Percentiles rank a stretch among this genome's conserved stretches.
phyloP scores from a whole-genome alignment of 2,113 vertebrate genomes.

The Ochotona princeps region DNA sequence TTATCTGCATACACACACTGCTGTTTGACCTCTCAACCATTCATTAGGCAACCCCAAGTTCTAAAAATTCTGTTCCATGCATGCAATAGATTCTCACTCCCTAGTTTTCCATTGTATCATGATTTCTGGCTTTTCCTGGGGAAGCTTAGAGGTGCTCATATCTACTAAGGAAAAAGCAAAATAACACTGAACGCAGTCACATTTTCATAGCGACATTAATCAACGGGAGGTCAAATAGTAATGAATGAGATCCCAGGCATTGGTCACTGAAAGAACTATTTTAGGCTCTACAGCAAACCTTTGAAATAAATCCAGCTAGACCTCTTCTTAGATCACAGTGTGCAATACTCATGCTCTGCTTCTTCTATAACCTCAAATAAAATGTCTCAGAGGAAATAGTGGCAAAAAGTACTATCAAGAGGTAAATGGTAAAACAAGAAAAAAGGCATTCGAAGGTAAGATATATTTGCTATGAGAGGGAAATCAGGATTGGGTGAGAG shows the following conservation, averaged over 20 bases:
- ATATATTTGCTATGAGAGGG: slow-evolving; percentile 33
- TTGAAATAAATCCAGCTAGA: not conserved
- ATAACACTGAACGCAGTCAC: fast-evolving
- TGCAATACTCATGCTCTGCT: not conserved
- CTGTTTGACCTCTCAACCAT: not conserved
- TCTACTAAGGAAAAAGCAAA: slow-evolving; percentile 11
- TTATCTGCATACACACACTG: not conserved
- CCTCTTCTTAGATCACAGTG: not conserved
- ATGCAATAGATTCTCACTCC: not conserved
- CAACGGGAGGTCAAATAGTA: not conserved
- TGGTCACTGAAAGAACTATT: not conserved
- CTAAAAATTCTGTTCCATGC: not conserved
- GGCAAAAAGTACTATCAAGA: not conserved
- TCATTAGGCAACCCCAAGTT: not conserved
- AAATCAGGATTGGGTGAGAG: not conserved
- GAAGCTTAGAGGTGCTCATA: not conserved
- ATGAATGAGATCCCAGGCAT: not conserved
- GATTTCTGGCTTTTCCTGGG: not conserved
- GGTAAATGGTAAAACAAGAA: not conserved
- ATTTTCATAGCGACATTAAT: not conserved
- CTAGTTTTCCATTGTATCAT: not conserved
- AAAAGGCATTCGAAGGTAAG: slow-evolving; percentile 40
- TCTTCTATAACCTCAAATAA: not conserved
- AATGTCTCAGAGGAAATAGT: not conserved
- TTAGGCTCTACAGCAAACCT: not conserved